A percentile compares a stretch with the other conserved stretches of the same genome.
Conservation (phyloP, 2,888 invertebrate genomes). For the Macrophya alboannulata region DNA sequence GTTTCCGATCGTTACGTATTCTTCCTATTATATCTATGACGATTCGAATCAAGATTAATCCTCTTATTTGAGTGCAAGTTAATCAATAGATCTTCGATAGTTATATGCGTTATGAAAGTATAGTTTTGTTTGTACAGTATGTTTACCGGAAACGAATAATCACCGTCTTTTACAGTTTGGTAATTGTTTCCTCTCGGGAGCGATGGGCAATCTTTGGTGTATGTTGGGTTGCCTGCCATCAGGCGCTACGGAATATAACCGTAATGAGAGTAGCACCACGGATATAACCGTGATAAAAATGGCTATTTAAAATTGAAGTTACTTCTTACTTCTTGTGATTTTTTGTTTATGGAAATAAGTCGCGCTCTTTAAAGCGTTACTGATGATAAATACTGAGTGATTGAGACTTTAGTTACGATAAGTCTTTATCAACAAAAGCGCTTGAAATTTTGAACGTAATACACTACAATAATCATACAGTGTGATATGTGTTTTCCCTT, state of each 20-base stretch:
- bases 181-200: background rate
- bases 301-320: background rate
- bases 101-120: background rate
- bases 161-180: background rate
- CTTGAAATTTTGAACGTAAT: no score
- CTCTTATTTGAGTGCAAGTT: background rate
- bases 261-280: no score
- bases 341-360: no score
- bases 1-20: background rate
- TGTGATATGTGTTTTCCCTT: no score
- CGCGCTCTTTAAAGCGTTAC: no score
- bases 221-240: background rate
- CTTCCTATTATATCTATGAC: background rate
- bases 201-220: background rate
- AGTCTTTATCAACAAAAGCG: no score
- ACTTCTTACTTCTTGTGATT: no score
- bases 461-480: no score
- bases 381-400: no score
- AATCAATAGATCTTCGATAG: background rate
- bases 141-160: constrained; percentile 16
- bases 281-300: no score
- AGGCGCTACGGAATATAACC: background rate
- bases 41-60: background rate
- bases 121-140: background rate
- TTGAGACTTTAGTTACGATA: no score